These are phyloP conservation scores for Eurosta solidaginis DNA, from an alignment of 1,140 invertebrate genomes.

Conservation along the genomic window DNA sequence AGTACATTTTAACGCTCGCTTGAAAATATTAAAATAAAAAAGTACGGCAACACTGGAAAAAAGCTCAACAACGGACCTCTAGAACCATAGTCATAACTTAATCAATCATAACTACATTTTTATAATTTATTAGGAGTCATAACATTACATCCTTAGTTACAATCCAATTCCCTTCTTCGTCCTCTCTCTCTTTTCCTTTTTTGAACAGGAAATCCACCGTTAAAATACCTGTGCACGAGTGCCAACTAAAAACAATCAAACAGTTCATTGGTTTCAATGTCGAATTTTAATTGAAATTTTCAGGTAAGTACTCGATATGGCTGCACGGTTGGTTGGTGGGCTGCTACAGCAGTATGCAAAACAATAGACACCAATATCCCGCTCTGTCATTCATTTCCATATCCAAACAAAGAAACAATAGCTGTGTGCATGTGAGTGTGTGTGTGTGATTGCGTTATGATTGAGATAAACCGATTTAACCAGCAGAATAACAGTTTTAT, in stretches of 20 bases:
- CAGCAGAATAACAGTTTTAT: not conserved
- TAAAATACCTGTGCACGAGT: not conserved
- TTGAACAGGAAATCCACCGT: too few species aligned
- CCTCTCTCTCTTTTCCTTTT: too few species aligned
- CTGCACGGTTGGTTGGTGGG: not conserved
- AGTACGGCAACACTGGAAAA: too few species aligned
- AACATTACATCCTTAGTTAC: too few species aligned
- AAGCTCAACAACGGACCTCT: too few species aligned
- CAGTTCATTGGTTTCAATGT: conserved; percentile 24
- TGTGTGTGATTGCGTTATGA: not conserved
- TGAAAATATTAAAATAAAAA: too few species aligned
- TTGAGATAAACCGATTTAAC: conserved; percentile 7
- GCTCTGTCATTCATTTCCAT: not conserved
- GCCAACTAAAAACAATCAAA: not conserved
- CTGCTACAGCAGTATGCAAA: not conserved
- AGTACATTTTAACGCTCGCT: too few species aligned
- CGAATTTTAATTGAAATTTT: conserved; percentile 22
- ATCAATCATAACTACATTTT: too few species aligned
- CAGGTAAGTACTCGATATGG: conserved; percentile 8
- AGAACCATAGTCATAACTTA: too few species aligned
- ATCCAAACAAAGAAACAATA: not conserved
- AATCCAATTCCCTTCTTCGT: too few species aligned
- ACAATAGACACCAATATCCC: not conserved
- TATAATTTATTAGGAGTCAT: too few species aligned
- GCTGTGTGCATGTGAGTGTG: too few species aligned